Percentiles rank a stretch among this genome's conserved stretches.
These are phyloP conservation scores for Nasonia oneida DNA, from an alignment of 2,888 invertebrate genomes.

Conservation along the genomic window DNA sequence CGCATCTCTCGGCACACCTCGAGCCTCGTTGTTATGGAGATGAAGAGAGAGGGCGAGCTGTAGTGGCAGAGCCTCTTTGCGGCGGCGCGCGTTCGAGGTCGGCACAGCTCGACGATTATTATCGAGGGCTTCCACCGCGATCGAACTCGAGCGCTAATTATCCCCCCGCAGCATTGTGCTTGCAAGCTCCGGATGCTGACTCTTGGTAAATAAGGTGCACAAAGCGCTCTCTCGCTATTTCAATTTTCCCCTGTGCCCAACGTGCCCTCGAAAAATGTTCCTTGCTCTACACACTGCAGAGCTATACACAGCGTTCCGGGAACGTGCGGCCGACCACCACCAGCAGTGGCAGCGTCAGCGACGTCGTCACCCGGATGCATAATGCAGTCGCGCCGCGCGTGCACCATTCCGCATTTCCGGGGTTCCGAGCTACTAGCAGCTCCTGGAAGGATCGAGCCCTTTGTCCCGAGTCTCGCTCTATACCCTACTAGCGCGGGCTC, in stretches of 20 bases:
- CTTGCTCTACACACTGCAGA: neutral
- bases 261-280: too few species aligned
- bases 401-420: conserved; percentile 17
- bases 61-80: neutral
- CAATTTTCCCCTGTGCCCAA: too few species aligned
- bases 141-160: conserved; percentile 57
- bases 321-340: neutral
- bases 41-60: conserved; percentile 40
- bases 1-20: too few species aligned
- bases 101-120: conserved; percentile 56
- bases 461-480: neutral
- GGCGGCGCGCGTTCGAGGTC: neutral
- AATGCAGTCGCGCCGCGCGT: conserved; percentile 71
- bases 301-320: neutral
- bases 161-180: neutral
- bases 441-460: conserved; percentile 11
- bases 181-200: neutral
- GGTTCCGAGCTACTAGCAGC: neutral
- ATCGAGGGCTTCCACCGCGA: conserved; percentile 61
- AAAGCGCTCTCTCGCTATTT: neutral
- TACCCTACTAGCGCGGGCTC: neutral
- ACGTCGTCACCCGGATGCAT: conserved; percentile 71
- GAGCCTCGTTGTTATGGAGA: conserved; percentile 62
- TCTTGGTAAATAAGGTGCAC: neutral
- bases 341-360: neutral